Conservation (phyloP, 2,888 invertebrate genomes). For the Ophion ellenae region DNA sequence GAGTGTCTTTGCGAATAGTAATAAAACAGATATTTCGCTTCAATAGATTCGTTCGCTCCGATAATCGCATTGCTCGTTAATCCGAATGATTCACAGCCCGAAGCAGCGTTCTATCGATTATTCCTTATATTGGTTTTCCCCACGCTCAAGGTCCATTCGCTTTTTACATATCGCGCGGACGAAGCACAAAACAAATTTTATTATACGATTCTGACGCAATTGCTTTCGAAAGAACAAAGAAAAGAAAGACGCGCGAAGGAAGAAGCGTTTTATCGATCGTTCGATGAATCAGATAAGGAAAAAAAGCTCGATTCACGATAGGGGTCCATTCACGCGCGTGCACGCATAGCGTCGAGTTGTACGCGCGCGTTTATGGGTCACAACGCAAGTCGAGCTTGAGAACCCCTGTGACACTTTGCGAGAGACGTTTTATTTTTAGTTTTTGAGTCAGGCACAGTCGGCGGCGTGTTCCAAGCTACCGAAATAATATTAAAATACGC, state of each 20-base stretch:
- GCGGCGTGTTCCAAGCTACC: not conserved
- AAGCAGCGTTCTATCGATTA: not conserved
- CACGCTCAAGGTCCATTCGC: not conserved
- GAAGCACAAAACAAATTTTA: not conserved
- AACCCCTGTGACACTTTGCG: constrained; percentile 42
- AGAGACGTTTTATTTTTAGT: constrained; percentile 11
- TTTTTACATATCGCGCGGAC: not conserved
- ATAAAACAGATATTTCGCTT: not conserved
- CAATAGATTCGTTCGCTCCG: not conserved
- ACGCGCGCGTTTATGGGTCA: not conserved
- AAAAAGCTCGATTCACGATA: not conserved
- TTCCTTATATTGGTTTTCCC: not conserved
- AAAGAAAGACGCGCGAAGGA: not conserved
- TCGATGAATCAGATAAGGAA: constrained; percentile 3
- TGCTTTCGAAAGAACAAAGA: not conserved
- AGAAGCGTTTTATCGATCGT: not conserved
- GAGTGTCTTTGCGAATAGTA: not conserved
- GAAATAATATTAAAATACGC: not conserved
- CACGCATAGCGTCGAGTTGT: not conserved
- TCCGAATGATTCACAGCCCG: not conserved
- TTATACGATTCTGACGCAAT: not conserved
- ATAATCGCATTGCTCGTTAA: not conserved
- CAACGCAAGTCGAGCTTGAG: constrained; percentile 34
- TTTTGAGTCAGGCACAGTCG: not conserved
- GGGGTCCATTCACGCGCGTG: constrained; percentile 26